Percentiles rank a stretch among this genome's conserved stretches.
These are phyloP conservation scores for Sialia sialis DNA, from an alignment of 2,113 vertebrate genomes.

Conservation along the genomic window DNA sequence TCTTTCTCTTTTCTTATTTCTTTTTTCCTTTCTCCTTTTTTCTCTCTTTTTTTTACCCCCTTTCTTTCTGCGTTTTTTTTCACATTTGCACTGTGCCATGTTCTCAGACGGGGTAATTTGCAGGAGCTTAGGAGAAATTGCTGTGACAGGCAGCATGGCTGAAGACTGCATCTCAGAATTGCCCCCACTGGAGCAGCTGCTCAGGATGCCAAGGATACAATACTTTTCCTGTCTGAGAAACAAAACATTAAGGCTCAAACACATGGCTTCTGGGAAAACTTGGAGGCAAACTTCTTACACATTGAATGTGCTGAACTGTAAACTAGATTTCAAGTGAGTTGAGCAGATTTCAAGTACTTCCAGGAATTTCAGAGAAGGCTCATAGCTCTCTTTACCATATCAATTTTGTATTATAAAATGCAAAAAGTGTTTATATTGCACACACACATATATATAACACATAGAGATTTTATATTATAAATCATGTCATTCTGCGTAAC, in stretches of 20 bases:
- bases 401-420: neutral
- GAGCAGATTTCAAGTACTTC: neutral
- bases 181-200: neutral
- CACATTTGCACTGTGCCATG: fast-evolving
- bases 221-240: neutral
- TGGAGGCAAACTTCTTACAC: neutral
- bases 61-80: neutral
- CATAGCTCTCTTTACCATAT: neutral
- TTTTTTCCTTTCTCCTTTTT: too few species aligned
- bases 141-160: neutral
- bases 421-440: neutral
- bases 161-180: neutral
- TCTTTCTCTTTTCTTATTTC: too few species aligned
- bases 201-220: neutral
- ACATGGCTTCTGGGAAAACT: neutral
- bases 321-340: neutral
- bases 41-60: neutral
- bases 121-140: neutral
- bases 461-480: neutral
- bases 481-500: neutral
- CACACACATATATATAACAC: neutral
- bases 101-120: neutral
- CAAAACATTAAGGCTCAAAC: neutral
- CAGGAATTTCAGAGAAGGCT: neutral
- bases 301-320: neutral